These are phyloP conservation scores for Phrynosoma blainvillii DNA, from an alignment of 2,113 vertebrate species.

Conservation along the genomic window DNA sequence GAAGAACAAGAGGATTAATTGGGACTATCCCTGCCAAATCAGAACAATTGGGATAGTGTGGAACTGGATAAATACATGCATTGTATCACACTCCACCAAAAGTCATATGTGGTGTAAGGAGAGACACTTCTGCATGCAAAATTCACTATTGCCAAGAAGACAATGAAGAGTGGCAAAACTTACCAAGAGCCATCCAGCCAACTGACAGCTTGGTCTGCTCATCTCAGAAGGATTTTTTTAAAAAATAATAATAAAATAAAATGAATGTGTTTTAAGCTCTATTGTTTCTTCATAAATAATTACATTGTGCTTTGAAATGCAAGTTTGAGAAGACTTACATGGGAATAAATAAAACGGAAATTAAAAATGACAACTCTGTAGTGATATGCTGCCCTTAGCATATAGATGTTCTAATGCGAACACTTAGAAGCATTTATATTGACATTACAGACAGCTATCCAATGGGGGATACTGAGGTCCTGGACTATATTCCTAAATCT, in stretches of 20 bases:
- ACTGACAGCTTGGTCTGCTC: slow-evolving; percentile 18
- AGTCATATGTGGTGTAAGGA: background rate
- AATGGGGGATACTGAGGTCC: slow-evolving; percentile 70
- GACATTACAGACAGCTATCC: slow-evolving; percentile 79
- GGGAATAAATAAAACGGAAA: slow-evolving; percentile 81
- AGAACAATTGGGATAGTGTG: no score
- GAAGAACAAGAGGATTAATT: no score
- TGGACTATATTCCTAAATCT: slow-evolving; percentile 80
- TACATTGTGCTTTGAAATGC: slow-evolving; percentile 70
- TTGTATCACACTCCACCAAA: background rate
- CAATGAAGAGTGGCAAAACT: background rate
- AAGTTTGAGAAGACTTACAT: slow-evolving; percentile 72
- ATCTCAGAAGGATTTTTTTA: slow-evolving; percentile 45
- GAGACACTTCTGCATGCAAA: background rate
- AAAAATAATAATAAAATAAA: slow-evolving; percentile 26
- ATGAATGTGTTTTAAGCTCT: slow-evolving; percentile 30
- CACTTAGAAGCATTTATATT: slow-evolving; percentile 75
- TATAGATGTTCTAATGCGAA: slow-evolving; percentile 76
- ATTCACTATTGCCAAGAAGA: background rate
- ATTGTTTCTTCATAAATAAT: slow-evolving; percentile 66
- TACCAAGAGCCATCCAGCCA: background rate
- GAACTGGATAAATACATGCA: background rate
- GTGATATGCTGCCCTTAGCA: slow-evolving; percentile 77
- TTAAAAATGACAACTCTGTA: slow-evolving; percentile 80
- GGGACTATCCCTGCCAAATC: no score